These are phyloP conservation scores for Uropetala carovei DNA, from an alignment of 2,888 invertebrate species.

Conservation along the genomic window DNA sequence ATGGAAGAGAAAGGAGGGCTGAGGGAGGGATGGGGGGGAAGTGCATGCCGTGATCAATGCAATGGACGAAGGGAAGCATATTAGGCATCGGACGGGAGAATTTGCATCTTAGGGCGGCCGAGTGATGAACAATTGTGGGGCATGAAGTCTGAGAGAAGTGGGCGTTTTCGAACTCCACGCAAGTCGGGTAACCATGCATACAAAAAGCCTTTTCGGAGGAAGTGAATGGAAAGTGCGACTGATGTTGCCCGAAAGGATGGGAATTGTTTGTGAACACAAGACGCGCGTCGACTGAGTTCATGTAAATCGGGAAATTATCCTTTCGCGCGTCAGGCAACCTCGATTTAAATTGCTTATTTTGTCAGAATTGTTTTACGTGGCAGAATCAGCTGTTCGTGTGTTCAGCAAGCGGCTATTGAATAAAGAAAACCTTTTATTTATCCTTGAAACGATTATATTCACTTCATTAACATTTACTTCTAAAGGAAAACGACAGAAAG, in stretches of 20 bases:
- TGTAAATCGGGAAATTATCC: too few species aligned
- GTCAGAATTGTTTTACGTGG: too few species aligned
- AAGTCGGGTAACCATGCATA: neutral
- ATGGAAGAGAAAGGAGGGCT: conserved; percentile 70
- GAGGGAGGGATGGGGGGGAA: conserved; percentile 69
- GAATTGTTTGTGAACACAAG: neutral
- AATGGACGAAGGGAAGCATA: conserved; percentile 72
- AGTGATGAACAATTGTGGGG: conserved; percentile 66
- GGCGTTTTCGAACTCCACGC: neutral
- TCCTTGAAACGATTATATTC: too few species aligned
- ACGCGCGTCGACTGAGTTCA: neutral
- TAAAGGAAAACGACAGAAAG: too few species aligned
- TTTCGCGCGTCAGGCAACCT: too few species aligned
- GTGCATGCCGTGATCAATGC: conserved; percentile 73
- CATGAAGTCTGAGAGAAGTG: neutral
- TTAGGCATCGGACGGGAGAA: conserved; percentile 68
- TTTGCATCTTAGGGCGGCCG: conserved; percentile 71
- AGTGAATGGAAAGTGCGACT: neutral
- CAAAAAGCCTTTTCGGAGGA: neutral
- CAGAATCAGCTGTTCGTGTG: too few species aligned
- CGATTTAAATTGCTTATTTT: too few species aligned
- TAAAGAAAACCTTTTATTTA: too few species aligned
- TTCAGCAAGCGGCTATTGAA: too few species aligned
- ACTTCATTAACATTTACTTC: too few species aligned
- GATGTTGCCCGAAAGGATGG: neutral